phyloP scores from a whole-genome alignment of 1,140 invertebrate genomes.

The Dreissena rostriformis region DNA sequence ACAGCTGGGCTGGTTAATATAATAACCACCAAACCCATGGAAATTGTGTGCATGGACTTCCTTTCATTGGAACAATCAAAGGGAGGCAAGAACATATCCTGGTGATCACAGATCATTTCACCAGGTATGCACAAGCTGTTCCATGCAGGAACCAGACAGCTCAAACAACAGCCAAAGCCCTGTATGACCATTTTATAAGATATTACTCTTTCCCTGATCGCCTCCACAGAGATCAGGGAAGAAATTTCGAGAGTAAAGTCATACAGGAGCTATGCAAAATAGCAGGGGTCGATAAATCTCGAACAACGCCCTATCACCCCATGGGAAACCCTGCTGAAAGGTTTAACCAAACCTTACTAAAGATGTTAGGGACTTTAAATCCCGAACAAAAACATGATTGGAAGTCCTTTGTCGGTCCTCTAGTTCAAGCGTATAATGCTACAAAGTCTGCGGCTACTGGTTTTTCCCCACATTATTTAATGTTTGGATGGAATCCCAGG shows the following conservation, averaged over 20 bases:
- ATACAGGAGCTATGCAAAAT: slow-evolving; percentile 23
- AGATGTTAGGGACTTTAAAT: slow-evolving; percentile 27
- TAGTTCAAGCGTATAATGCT: slow-evolving; percentile 31
- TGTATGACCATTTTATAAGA: slow-evolving; percentile 39
- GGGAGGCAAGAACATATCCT: slow-evolving; percentile 47
- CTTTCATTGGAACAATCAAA: slow-evolving; percentile 26
- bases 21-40: slow-evolving; percentile 1
- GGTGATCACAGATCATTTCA: slow-evolving; percentile 59
- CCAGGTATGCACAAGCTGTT: slow-evolving; percentile 32
- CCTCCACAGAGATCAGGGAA: slow-evolving; percentile 53
- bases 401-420: slow-evolving; percentile 5
- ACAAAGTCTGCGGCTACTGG: slow-evolving; percentile 16
- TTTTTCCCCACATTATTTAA: slow-evolving; percentile 15
- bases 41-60: slow-evolving; percentile 34
- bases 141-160: slow-evolving; percentile 46
- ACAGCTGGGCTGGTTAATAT: slow-evolving; percentile 7
- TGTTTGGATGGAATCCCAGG: slow-evolving; percentile 26
- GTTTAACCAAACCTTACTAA: slow-evolving; percentile 12
- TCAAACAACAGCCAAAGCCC: slow-evolving; percentile 40
- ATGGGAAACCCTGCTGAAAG: slow-evolving; percentile 20
- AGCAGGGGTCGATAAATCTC: background rate
- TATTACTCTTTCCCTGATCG: slow-evolving; percentile 35
- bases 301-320: slow-evolving; percentile 28
- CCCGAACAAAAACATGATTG: slow-evolving; percentile 12
- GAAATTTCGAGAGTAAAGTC: slow-evolving; percentile 51